These are phyloP conservation scores for Drosophila sulfurigaster DNA, from an alignment of 1,140 invertebrate genomes.

Conservation along the genomic window DNA sequence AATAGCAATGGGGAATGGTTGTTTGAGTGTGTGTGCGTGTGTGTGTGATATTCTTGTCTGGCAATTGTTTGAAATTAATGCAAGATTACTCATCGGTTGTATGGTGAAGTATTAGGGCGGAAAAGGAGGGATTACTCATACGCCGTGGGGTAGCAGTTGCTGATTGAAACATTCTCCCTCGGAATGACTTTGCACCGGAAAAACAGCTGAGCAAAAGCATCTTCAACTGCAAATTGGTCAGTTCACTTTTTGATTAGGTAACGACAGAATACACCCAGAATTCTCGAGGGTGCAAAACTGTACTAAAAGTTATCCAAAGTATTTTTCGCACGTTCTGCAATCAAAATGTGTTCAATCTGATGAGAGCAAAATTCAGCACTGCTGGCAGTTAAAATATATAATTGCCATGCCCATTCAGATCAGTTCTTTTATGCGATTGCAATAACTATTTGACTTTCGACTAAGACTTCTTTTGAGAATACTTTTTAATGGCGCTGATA, in stretches of 20 bases:
- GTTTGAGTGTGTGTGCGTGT: background rate
- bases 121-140: constrained; percentile 53
- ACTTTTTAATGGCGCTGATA: background rate
- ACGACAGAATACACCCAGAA: constrained; percentile 27
- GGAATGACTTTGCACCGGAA: constrained; percentile 40
- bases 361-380: constrained; percentile 1
- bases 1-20: constrained; percentile 24
- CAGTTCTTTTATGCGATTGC: background rate
- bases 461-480: constrained; percentile 4
- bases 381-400: background rate
- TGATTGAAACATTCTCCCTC: constrained; percentile 36
- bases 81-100: constrained; percentile 61
- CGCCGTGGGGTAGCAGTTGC: constrained; percentile 25
- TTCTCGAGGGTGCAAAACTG: background rate
- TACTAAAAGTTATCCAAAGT: constrained; percentile 5
- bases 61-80: constrained; percentile 61
- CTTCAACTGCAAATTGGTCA: background rate
- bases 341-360: background rate
- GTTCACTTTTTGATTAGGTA: constrained; percentile 20
- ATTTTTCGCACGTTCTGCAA: constrained; percentile 2
- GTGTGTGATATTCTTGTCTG: constrained; percentile 35
- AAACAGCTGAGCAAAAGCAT: constrained; percentile 17
- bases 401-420: background rate
- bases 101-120: constrained; percentile 22
- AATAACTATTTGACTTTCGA: background rate